Base-by-base conservation (phyloP, 2,797 vertebrate species). In the Coccyzus lansbergi region DNA sequence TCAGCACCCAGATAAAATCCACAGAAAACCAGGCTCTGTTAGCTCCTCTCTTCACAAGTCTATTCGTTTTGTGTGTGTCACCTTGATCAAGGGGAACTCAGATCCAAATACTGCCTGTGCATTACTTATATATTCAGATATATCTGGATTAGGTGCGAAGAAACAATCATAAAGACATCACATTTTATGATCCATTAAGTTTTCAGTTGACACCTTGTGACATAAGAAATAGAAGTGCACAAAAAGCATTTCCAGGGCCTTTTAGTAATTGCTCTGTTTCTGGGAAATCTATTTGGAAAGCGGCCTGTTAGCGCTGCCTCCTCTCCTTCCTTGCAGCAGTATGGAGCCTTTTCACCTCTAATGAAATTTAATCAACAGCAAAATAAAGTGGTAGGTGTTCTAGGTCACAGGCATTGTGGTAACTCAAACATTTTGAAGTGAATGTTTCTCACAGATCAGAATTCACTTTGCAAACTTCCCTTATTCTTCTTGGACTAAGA, bases 221-320 rank as follows among this genome's bases (percentile, higher is more conserved):
- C 75, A 89, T 70, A 94, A 86, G 69, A 96, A 96, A 91, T 81
- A 86, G 38, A 91, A 86, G 38, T 20, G 15, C 74, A 82, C 2
- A 14, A 52, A 89, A 93, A 83, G 34, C 83, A 49, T 83, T 93
- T 86, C 58, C 44, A 82, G 29, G n/a, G 38, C 31, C n/a, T 19
- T 83, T 75, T 90, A 90, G 77, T 95, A 94, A 92, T 88, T 92
- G 86, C n/a, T 60, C 44, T 77, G 3, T 83, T 96, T 95, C 93
- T 94, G 90, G 84, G 79, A 94, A 95, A 91, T 95, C 81, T 89
- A 52, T 72, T 95, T 96, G 88, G 88, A 93, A 95, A 92, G 79
- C 42, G 31, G 81, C 63, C 78, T 79, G 53, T 55, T 71, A 89
- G 31, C 70, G 29, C 53, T 34, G 22, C 56, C 34, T 68, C 17